Evolutionary conservation across 1,140 invertebrate genomes (phyloP), one percentile per base, ranked within the genome.

Genomic region (Drosophila mauritiana): DNA sequence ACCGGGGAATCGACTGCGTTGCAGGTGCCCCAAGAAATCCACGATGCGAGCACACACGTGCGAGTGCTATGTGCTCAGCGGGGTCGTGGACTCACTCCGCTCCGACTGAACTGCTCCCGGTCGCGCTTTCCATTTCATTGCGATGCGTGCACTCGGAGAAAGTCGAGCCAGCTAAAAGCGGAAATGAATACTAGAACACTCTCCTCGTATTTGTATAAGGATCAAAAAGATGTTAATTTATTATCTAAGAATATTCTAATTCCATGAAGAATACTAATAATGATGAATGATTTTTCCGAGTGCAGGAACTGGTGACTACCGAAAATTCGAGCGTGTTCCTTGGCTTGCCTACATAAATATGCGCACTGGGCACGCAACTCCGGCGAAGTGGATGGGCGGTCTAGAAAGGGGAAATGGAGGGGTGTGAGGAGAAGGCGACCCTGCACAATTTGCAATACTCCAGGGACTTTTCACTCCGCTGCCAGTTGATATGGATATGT

Each of bases 101-200:
- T 11, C 34, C 17, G 55, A 10, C 42, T 45, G 15, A 31, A 10
- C 59, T 53, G 31, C 31, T 25, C 20, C 65, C 58, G 68, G 53
- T 59, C 43, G 78, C 68, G 81, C 81, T 85, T 85, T 85, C 78
- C 81, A 85, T 85, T 85, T 85, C 81, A 52, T 65, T 85, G 65
- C 8, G 36, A 31, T 15, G 2, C 12, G 1, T 1, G 12, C 15
- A 65, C 31, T 31, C 12, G 0, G 0, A 45, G 11, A 45, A 63
- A 43, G 20, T 40, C 6, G n/a, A 40, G 2, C 7, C n/a, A n/a
- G 13, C 6, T 39, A 1, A 5, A n/a, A 0, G 3, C 12, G 36
- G 3, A 13, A 37, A 37, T 1, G 0, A 1, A 13, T 1, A 12
- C 12, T 8, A 1, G 27, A 31, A 31, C 27, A 31, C 27, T 31